These are phyloP conservation scores for Nasonia vitripennis DNA, from an alignment of 1,140 invertebrate genomes.

Conservation along the genomic window DNA sequence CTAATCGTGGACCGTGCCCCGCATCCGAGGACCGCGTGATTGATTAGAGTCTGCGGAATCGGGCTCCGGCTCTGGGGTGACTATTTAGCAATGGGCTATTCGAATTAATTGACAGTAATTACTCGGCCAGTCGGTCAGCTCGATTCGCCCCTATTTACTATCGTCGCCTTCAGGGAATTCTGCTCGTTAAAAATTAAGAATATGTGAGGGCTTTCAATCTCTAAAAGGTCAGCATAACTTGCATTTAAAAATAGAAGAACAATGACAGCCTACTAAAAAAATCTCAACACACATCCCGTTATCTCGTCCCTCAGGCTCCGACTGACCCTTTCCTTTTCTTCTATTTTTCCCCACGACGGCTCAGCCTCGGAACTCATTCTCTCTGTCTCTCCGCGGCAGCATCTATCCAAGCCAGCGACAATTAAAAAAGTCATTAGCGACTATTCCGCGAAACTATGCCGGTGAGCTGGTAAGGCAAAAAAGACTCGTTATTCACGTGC, in stretches of 20 bases:
- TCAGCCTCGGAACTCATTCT: background rate
- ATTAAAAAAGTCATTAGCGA: slow-evolving; percentile 36
- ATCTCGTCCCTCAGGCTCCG: background rate
- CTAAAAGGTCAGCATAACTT: background rate
- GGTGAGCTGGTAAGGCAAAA: background rate
- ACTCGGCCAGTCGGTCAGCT: background rate
- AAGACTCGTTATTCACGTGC: background rate
- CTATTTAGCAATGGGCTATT: slow-evolving; percentile 12
- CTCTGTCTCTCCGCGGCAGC: background rate
- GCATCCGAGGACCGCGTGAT: background rate
- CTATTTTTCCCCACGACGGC: background rate
- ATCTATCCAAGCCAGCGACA: background rate
- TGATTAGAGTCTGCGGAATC: slow-evolving; percentile 4
- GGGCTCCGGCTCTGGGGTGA: background rate
- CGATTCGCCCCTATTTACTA: background rate
- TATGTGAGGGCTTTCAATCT: background rate
- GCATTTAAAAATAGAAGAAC: background rate
- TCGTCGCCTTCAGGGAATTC: background rate
- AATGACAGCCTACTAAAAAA: background rate
- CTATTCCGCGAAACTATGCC: slow-evolving; percentile 9
- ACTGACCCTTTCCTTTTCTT: background rate
- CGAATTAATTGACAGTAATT: slow-evolving; percentile 28
- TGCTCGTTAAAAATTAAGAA: background rate
- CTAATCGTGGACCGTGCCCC: background rate
- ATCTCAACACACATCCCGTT: background rate